phyloP scores from a whole-genome alignment of 2,113 vertebrate genomes.

The Hyperopisus bebe region DNA sequence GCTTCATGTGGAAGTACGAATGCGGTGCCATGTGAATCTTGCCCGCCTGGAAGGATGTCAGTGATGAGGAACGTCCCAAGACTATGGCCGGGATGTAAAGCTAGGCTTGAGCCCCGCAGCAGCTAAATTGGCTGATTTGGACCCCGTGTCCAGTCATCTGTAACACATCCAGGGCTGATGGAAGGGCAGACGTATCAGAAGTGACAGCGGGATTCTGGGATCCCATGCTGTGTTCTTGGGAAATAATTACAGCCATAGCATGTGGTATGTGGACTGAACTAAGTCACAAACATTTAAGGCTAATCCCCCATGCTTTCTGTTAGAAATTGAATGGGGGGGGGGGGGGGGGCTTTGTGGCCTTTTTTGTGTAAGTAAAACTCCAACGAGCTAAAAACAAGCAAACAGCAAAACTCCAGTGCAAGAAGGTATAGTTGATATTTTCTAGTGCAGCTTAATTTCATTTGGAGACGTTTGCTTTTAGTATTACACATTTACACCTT shows the following conservation, averaged over 20 bases:
- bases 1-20: not conserved
- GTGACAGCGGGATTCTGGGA: not conserved
- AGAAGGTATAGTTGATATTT: too few relatives aligned
- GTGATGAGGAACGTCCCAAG: not conserved
- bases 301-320: not conserved
- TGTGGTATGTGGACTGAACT: not conserved
- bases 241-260: not conserved
- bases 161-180: not conserved
- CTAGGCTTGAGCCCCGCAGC: not conserved
- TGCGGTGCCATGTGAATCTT: too few relatives aligned
- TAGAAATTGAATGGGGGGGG: not conserved
- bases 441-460: not conserved
- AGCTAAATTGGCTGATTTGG: not conserved
- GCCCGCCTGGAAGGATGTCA: not conserved
- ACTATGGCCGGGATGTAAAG: not conserved
- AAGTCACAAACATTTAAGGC: not conserved
- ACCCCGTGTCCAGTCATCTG: not conserved
- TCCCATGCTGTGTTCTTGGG: not conserved
- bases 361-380: too few relatives aligned
- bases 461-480: not conserved
- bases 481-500: not conserved
- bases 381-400: too few relatives aligned
- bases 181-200: not conserved
- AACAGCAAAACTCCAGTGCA: too few relatives aligned
- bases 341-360: not conserved